Conservation (phyloP, 2,113 vertebrate species). For the Agelaius tricolor region DNA sequence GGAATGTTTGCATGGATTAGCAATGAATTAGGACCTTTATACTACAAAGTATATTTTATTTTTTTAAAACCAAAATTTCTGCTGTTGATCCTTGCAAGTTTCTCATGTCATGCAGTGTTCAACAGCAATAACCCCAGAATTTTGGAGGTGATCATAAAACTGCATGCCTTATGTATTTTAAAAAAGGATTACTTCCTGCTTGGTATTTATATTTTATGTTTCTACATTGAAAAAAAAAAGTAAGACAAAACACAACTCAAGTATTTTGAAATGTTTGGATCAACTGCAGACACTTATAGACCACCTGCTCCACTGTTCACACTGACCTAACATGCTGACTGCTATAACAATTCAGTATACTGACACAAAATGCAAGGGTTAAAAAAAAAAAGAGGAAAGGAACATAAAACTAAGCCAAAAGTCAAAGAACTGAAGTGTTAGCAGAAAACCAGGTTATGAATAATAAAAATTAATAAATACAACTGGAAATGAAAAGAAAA, state of each 20-base stretch:
- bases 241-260: not conserved
- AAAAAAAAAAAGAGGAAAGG: not conserved
- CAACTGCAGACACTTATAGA: not conserved
- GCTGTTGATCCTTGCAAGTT: not conserved
- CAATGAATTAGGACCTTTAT: not conserved
- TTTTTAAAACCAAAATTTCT: not conserved
- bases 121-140: not conserved
- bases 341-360: not conserved
- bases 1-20: not conserved
- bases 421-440: not conserved
- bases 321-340: not conserved
- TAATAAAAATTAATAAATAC: not conserved
- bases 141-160: not conserved
- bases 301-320: not conserved
- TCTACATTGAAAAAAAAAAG: not conserved
- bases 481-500: not conserved
- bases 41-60: not conserved
- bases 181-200: not conserved
- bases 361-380: not conserved
- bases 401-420: not conserved
- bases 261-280: not conserved
- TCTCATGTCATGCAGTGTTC: not conserved
- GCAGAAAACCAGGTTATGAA: not conserved
- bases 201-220: not conserved
- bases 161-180: not conserved